Evolutionary conservation across 2,888 invertebrate species (phyloP).

Genomic region (Mythimna pallens): DNA sequence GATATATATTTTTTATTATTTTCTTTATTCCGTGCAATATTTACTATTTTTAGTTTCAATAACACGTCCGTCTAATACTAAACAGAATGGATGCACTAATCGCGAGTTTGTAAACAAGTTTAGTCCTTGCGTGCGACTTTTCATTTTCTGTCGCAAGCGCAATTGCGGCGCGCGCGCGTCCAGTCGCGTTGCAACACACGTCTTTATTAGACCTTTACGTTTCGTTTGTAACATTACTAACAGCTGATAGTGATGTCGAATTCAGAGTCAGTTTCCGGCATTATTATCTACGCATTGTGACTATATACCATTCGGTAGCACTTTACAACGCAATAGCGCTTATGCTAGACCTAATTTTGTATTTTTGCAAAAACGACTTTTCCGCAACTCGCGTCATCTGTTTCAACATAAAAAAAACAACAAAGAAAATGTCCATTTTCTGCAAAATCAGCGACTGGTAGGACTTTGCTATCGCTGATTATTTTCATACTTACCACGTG

Average conservation of each 20-base stretch:
- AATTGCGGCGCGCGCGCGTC: constrained; percentile 41
- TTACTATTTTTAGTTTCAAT: background rate
- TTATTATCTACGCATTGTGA: constrained; percentile 44
- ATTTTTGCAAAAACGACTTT: background rate
- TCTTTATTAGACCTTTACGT: constrained; percentile 36
- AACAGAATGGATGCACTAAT: constrained; percentile 45
- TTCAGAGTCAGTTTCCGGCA: constrained; percentile 49
- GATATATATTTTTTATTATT: background rate
- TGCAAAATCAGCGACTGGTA: background rate
- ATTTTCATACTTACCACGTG: background rate
- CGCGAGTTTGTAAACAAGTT: constrained; percentile 63
- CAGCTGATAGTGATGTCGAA: constrained; percentile 56
- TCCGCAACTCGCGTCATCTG: background rate
- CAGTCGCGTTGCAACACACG: constrained; percentile 47
- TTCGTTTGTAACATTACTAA: constrained; percentile 43
- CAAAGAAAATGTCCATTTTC: background rate
- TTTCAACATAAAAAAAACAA: background rate
- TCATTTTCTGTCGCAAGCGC: constrained; percentile 59
- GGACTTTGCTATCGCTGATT: background rate
- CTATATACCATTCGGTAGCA: constrained; percentile 7
- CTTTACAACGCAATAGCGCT: background rate
- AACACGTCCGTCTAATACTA: constrained; percentile 49
- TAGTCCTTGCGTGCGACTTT: constrained; percentile 62
- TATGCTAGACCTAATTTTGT: background rate
- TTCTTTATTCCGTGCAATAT: background rate